Percentiles rank a stretch among this genome's conserved stretches.
Conservation (phyloP, 2,797 vertebrate species). For the Mustela erminea region DNA sequence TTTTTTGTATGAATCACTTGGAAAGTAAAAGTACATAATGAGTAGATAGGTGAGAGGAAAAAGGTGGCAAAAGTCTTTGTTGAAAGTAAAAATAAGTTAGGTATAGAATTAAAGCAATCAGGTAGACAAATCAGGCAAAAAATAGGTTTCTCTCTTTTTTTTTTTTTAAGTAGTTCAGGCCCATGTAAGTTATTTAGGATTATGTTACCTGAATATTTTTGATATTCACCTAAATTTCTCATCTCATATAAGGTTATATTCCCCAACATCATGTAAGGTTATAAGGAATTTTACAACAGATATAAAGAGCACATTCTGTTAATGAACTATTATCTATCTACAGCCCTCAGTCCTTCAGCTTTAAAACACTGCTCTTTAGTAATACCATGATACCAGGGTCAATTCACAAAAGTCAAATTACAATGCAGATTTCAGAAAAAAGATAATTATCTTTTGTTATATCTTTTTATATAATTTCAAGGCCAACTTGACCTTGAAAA, state of each 20-base stretch:
- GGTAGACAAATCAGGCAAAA: background rate
- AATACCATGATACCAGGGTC: background rate
- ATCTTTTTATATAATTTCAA: too few species aligned
- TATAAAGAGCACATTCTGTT: background rate
- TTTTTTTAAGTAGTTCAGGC: constrained; percentile 14
- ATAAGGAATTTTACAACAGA: background rate
- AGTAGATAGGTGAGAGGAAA: background rate
- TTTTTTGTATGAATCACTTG: background rate
- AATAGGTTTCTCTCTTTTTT: background rate
- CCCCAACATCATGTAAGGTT: background rate
- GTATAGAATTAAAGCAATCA: background rate
- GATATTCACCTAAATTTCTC: background rate
- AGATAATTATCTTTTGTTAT: constrained; percentile 69
- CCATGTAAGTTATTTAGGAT: background rate
- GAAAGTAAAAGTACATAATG: background rate
- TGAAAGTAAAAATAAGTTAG: constrained; percentile 37
- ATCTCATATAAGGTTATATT: background rate
- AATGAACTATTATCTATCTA: background rate
- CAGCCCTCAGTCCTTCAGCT: background rate
- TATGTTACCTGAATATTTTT: constrained; percentile 49
- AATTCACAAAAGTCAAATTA: constrained; percentile 63
- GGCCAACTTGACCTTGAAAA: constrained; percentile 49
- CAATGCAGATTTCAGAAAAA: constrained; percentile 52
- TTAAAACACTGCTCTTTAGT: background rate
- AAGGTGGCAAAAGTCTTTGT: background rate